Conservation (phyloP, 2,888 invertebrate species). For the Panzeria rudis region DNA sequence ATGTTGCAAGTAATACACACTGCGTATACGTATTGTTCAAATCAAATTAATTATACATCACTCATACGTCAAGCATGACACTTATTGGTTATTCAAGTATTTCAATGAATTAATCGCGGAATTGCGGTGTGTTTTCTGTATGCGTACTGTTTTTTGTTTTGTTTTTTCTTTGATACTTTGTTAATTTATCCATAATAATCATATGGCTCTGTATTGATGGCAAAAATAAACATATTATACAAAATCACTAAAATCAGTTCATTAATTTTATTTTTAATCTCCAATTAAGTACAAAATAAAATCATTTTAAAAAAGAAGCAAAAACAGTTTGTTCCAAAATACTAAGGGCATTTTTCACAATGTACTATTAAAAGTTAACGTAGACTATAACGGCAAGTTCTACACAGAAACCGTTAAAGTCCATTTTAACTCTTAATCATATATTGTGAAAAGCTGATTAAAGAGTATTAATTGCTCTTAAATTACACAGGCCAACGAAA, state of each 20-base stretch:
- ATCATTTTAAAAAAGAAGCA: not conserved
- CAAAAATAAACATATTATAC: not conserved
- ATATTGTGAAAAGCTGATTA: no score
- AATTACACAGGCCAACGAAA: no score
- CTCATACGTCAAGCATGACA: conserved; percentile 66
- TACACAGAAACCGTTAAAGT: no score
- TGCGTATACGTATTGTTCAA: conserved; percentile 59
- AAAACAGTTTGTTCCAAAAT: not conserved
- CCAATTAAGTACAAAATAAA: not conserved
- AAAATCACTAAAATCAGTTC: conserved; percentile 1
- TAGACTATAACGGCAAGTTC: no score
- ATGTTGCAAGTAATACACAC: not conserved
- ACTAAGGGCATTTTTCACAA: not conserved
- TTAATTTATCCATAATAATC: conserved; percentile 23
- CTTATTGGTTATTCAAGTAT: conserved; percentile 4
- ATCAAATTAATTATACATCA: conserved; percentile 68
- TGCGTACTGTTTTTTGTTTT: not conserved
- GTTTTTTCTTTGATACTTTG: not conserved
- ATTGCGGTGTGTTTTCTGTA: not conserved
- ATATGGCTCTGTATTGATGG: not conserved
- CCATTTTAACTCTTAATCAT: no score
- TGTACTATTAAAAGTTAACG: no score
- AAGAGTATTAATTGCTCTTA: no score
- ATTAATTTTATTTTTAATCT: not conserved
- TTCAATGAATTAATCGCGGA: not conserved